phyloP scores from a whole-genome alignment of 2,113 vertebrate genomes.

The Grallaria varia region DNA sequence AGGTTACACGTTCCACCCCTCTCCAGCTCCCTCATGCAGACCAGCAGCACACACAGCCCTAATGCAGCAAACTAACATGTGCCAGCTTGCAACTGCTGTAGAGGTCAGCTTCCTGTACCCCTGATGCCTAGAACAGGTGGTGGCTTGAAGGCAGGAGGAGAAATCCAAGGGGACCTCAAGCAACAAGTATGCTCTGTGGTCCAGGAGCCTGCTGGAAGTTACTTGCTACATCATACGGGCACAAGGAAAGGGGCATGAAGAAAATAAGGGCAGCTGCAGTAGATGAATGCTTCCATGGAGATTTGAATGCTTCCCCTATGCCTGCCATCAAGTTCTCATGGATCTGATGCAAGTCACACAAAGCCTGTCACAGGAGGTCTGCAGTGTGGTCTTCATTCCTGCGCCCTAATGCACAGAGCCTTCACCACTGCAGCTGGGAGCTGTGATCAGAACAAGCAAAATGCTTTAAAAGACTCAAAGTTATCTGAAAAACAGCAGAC shows the following conservation, averaged over 20 bases:
- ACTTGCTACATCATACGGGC: not conserved
- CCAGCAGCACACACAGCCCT: too few species aligned
- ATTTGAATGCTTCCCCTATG: not conserved
- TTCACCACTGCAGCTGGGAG: not conserved
- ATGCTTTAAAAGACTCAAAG: not conserved
- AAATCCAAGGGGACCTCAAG: not conserved
- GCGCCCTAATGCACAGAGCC: not conserved
- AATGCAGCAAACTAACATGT: accelerated
- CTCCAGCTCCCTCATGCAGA: not conserved
- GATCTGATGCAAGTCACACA: not conserved
- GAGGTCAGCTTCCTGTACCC: not conserved
- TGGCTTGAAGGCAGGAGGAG: not conserved
- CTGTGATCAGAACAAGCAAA: not conserved
- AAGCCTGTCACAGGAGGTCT: not conserved
- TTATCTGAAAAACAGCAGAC: not conserved
- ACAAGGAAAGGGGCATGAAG: not conserved
- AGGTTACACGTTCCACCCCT: not conserved
- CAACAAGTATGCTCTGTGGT: not conserved
- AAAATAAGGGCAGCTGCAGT: not conserved
- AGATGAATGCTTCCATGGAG: not conserved
- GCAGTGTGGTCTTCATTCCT: accelerated
- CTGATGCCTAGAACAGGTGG: accelerated
- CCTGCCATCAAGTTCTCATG: not conserved
- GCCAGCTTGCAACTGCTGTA: not conserved
- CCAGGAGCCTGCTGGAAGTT: not conserved